A percentile compares a stretch with the other conserved stretches of the same genome.
Evolutionary conservation across 2,888 invertebrate species (phyloP).

Genomic region (Allolobophora icterica): DNA sequence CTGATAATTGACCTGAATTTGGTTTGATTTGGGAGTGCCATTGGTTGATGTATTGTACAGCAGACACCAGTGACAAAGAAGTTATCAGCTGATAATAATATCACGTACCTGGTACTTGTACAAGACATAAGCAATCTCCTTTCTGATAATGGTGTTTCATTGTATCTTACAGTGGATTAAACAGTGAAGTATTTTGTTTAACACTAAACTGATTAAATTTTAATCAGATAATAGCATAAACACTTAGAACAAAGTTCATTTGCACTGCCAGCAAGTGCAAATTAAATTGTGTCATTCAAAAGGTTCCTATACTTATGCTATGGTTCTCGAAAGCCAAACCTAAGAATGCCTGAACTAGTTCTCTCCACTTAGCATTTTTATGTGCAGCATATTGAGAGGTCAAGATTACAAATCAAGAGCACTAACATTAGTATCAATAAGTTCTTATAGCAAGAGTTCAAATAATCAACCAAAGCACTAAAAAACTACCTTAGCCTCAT

Average conservation of each 20-base stretch:
- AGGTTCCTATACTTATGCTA: background rate
- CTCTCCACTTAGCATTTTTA: background rate
- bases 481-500: slow-evolving; percentile 73
- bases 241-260: background rate
- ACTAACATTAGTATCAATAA: background rate
- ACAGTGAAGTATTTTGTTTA: background rate
- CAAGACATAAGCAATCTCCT: no score
- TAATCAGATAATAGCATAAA: background rate
- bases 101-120: background rate
- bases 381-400: background rate
- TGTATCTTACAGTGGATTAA: background rate
- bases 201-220: slow-evolving; percentile 8
- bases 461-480: background rate
- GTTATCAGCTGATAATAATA: background rate
- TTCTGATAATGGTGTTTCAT: no score
- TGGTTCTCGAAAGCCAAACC: background rate
- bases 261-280: background rate
- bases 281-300: background rate
- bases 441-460: background rate
- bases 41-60: background rate
- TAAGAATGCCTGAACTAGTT: background rate
- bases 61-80: background rate
- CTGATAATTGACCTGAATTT: no score
- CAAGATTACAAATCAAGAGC: no score
- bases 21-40: background rate